Conservation (phyloP, 2,888 invertebrate species). For the Lepidocyrtoides sp. region DNA sequence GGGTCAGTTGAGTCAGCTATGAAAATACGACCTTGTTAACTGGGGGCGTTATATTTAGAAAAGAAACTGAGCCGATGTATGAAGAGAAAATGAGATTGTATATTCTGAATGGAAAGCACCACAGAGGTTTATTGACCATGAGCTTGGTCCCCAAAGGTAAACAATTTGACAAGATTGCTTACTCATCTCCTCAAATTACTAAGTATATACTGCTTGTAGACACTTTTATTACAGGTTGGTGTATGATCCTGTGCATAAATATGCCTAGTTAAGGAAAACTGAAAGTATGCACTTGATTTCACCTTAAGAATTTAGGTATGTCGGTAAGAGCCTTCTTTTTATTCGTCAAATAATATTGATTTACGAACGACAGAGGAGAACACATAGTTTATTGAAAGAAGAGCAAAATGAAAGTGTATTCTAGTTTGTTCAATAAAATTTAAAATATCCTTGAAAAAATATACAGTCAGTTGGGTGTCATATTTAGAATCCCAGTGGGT, state of each 20-base stretch:
- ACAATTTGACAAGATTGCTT: too few species aligned
- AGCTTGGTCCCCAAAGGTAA: too few species aligned
- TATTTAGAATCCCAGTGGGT: too few species aligned
- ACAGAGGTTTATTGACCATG: conserved; percentile 14
- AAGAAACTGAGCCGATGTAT: background rate
- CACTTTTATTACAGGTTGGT: too few species aligned
- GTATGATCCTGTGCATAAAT: background rate
- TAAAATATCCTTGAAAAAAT: too few species aligned
- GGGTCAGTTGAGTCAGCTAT: background rate
- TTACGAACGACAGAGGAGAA: conserved; percentile 24
- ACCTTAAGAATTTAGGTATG: background rate
- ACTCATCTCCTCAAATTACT: too few species aligned
- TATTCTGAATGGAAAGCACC: background rate
- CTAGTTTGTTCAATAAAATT: too few species aligned
- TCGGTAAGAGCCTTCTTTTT: background rate
- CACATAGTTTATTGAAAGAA: background rate
- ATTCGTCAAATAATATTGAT: conserved; percentile 32
- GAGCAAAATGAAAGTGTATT: background rate
- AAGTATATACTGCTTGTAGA: too few species aligned
- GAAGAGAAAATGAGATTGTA: conserved; percentile 24
- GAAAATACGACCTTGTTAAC: conserved; percentile 27
- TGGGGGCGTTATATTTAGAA: background rate
- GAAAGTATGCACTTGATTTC: background rate
- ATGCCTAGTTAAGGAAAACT: background rate
- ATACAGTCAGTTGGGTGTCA: too few species aligned